Evolutionary conservation across 2,888 invertebrate species (phyloP).

Genomic region (Phyto melanocephala): DNA sequence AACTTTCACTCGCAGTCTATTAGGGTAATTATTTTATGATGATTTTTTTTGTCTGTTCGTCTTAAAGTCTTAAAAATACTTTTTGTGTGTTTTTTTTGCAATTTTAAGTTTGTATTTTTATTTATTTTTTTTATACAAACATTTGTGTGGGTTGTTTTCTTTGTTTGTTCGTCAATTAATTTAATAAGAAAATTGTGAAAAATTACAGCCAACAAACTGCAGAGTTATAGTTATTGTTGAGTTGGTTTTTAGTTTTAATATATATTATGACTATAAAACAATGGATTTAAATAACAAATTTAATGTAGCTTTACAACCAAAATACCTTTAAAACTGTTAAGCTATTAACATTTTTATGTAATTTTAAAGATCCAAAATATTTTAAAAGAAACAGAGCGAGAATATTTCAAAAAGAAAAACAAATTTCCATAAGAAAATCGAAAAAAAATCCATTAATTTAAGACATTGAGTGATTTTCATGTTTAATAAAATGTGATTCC

Average conservation of each 20-base stretch:
- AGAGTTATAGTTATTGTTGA: neutral
- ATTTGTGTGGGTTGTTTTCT: slow-evolving; percentile 29
- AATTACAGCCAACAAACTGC: neutral
- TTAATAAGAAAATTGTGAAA: slow-evolving; percentile 32
- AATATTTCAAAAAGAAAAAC: no score
- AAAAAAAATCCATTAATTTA: no score
- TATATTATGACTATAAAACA: slow-evolving; percentile 34
- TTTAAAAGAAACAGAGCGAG: no score
- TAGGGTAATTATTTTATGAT: slow-evolving; percentile 44
- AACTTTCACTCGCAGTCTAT: slow-evolving; percentile 59
- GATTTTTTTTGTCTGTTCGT: slow-evolving; percentile 10
- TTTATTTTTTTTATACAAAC: neutral
- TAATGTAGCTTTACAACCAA: neutral
- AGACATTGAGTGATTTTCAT: no score
- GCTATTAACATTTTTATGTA: neutral
- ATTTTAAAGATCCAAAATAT: no score
- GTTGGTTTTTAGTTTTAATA: neutral
- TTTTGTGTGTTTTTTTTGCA: neutral
- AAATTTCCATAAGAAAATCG: no score
- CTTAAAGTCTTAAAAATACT: no score
- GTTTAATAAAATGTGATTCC: no score
- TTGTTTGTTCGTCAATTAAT: neutral
- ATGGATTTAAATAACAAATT: slow-evolving; percentile 40
- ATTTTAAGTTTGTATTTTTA: neutral
- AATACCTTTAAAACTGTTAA: neutral